Conservation (phyloP, 2,113 vertebrate species). For the Cairina moschata region DNA sequence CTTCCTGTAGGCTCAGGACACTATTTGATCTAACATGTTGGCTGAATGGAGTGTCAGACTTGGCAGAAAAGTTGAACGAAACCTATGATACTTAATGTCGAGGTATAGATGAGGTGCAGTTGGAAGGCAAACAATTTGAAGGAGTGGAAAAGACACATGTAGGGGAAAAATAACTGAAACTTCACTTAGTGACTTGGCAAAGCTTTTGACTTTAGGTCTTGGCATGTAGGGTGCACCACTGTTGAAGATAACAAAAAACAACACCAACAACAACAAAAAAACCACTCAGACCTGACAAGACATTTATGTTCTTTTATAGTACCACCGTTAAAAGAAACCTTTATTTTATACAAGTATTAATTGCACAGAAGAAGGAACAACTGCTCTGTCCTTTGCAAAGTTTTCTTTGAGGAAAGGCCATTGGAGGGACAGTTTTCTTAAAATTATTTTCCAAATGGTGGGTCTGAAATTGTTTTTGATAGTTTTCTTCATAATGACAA, state of each 20-base stretch:
- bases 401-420: background rate
- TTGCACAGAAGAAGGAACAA: background rate
- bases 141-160: background rate
- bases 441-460: background rate
- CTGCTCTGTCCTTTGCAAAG: background rate
- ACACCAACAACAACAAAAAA: no score
- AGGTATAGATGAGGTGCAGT: background rate
- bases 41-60: background rate
- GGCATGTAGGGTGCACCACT: background rate
- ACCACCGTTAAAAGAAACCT: background rate
- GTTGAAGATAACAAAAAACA: background rate
- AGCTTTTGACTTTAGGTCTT: background rate
- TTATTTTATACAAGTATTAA: background rate
- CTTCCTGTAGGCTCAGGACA: background rate
- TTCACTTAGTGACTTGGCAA: background rate
- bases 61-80: background rate
- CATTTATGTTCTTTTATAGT: background rate
- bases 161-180: background rate
- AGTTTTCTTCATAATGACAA: background rate
- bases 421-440: background rate
- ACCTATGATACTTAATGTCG: background rate
- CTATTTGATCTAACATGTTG: background rate
- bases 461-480: background rate
- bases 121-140: background rate
- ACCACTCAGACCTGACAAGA: no score